phyloP scores from a whole-genome alignment of 2,797 vertebrate species.

The Bucorvus abyssinicus region DNA sequence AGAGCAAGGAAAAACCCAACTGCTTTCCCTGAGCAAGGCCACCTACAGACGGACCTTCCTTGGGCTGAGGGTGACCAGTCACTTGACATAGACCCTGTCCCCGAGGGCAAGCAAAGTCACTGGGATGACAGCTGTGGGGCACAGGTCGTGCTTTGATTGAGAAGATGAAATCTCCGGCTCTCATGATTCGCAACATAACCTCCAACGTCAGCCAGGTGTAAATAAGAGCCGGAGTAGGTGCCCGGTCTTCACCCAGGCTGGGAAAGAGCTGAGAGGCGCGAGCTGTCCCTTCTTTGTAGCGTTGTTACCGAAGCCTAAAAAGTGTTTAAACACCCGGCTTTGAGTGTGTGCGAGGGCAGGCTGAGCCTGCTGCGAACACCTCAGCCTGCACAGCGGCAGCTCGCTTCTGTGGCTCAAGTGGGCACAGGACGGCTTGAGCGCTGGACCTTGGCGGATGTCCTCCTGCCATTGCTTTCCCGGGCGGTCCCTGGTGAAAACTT shows the following conservation, averaged over 20 bases:
- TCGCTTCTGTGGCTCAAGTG: not conserved
- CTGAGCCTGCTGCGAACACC: not conserved
- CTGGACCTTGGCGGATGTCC: not conserved
- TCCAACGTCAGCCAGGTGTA: not conserved
- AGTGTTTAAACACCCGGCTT: not conserved
- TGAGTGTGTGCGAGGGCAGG: not conserved
- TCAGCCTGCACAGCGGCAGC: rapidly evolving
- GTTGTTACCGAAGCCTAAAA: not conserved
- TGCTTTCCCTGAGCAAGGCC: not conserved
- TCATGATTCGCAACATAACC: not conserved
- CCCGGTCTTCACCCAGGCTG: not conserved
- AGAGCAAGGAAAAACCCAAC: rapidly evolving
- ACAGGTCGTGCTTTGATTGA: not conserved
- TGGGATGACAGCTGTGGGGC: not conserved
- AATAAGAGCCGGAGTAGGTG: not conserved
- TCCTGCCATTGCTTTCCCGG: not conserved
- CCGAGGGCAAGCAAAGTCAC: not conserved
- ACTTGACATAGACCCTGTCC: not conserved
- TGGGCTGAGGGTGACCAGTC: not conserved
- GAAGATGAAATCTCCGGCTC: not conserved
- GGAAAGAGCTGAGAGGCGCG: not conserved
- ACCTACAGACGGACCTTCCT: not conserved
- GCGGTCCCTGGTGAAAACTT: not conserved
- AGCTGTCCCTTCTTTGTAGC: not conserved
- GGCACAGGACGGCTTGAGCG: not conserved